phyloP scores from a whole-genome alignment of 2,113 vertebrate species.

The Apodemus speciosus region DNA sequence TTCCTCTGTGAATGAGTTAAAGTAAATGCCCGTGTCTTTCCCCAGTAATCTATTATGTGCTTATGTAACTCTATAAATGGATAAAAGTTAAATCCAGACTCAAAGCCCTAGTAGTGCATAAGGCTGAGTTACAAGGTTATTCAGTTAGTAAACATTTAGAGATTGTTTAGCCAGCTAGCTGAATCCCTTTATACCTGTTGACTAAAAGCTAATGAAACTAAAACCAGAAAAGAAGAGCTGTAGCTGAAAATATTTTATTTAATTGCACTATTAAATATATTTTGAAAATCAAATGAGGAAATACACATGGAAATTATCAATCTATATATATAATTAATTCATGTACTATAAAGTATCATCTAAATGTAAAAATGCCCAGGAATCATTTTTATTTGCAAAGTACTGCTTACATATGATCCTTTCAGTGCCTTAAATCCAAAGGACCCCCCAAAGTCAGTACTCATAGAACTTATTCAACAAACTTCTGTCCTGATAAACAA shows the following conservation, averaged over 20 bases:
- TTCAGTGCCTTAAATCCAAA: conserved; percentile 16
- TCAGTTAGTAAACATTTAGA: background rate
- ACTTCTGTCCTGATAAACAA: background rate
- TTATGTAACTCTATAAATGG: background rate
- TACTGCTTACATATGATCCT: background rate
- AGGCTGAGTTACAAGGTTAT: background rate
- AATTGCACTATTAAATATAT: conserved; percentile 34
- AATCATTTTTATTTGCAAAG: background rate
- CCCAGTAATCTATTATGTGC: background rate
- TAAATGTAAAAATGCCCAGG: background rate
- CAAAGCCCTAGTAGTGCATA: background rate
- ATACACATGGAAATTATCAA: background rate
- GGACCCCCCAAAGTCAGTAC: conserved; percentile 1
- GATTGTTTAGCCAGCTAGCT: background rate
- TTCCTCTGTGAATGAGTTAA: conserved; percentile 3
- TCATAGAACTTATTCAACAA: conserved; percentile 25
- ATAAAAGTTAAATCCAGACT: background rate
- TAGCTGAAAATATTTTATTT: background rate
- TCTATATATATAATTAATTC: conserved; percentile 19
- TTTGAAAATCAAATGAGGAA: conserved; percentile 51
- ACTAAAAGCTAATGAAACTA: background rate
- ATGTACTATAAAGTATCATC: background rate
- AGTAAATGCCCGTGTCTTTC: background rate
- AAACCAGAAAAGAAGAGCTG: conserved; percentile 21
- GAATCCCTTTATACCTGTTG: background rate